Base-by-base conservation (phyloP, 2,797 vertebrate genomes). In the Catamblyrhynchus diadema region DNA sequence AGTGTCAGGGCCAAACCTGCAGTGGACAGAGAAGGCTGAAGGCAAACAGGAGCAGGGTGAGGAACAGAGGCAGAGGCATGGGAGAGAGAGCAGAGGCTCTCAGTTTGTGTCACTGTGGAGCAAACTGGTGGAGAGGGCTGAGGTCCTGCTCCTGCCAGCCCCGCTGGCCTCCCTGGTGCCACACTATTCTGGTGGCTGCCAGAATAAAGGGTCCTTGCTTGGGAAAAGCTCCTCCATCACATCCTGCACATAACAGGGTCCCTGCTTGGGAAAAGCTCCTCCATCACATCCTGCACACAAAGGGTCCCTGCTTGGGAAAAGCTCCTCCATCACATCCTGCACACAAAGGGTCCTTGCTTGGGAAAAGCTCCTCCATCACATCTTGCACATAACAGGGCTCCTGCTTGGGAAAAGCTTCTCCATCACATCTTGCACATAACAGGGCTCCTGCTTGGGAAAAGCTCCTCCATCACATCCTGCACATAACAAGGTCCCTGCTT, bases 151-250 rank as follows among this genome's bases (percentile, higher is more conserved):
- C 4, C 75, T 47, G 12, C n/a, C 65, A 50, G 27, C 23, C 10
- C 11, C 3, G 1, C 50, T 60, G 37, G 6, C 11, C 35, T 20
- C 44, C 21, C 18, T 57, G 35, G 28, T 41, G 4, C 25, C 10
- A 13, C 2, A 0, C 24, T n/a, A n/a, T n/a, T n/a, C n/a, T 4
- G 0, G 1, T 7, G 57, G 32, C 57, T 92, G 80, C 35, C 62
- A 39, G 35, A n/a, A 24, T 42, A 44, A 67, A 50, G 7, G 48
- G 5, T 51, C 14, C 21, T 48, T 45, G 35, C 59, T 22, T 54
- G 37, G 39, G 39, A 42, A n/a, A n/a, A n/a, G 13, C 41, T 17
- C 41, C 41, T 41, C 41, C 39, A 39, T 12, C 37, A 12, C 37
- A 39, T 39, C 37, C 37, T 39, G 37, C 37, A 39, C 39, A 25